Evolutionary conservation across 2,888 invertebrate genomes (phyloP).

Genomic region (Scaptomyza polygonia): DNA sequence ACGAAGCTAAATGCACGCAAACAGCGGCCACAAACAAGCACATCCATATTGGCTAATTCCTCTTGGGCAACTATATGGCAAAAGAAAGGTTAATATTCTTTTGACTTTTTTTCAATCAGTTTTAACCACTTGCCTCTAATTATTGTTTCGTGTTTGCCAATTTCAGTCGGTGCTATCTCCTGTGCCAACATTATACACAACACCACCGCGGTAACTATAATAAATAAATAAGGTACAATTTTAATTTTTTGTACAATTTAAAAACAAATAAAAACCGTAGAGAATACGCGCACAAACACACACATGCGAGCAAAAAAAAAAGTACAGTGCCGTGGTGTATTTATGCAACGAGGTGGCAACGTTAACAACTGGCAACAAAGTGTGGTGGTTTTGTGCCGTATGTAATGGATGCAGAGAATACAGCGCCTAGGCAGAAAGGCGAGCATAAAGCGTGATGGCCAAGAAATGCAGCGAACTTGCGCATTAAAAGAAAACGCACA

Average conservation of each 20-base stretch:
- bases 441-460: conserved; percentile 70
- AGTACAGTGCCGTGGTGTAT: conserved; percentile 78
- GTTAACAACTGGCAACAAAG: conserved; percentile 41
- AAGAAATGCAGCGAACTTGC: conserved; percentile 54
- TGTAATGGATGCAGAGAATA: conserved; percentile 45
- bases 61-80: conserved; percentile 88
- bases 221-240: conserved; percentile 16
- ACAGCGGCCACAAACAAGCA: conserved; percentile 93
- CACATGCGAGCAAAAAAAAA: conserved; percentile 55
- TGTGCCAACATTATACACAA: conserved; percentile 82
- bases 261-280: conserved; percentile 55
- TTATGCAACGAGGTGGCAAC: conserved; percentile 62
- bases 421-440: conserved; percentile 44
- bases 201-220: conserved; percentile 44
- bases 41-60: conserved; percentile 90
- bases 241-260: conserved; percentile 46
- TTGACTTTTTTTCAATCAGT: conserved; percentile 5
- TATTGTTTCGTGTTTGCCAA: conserved; percentile 87
- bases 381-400: conserved; percentile 40
- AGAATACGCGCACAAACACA: conserved; percentile 52
- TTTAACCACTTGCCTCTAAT: conserved; percentile 86
- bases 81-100: conserved; percentile 10
- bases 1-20: conserved; percentile 91
- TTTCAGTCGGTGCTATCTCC: conserved; percentile 86
- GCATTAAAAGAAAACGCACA: conserved; percentile 47